These are phyloP conservation scores for Edolisoma coerulescens DNA, from an alignment of 2,113 vertebrate genomes.

Conservation along the genomic window DNA sequence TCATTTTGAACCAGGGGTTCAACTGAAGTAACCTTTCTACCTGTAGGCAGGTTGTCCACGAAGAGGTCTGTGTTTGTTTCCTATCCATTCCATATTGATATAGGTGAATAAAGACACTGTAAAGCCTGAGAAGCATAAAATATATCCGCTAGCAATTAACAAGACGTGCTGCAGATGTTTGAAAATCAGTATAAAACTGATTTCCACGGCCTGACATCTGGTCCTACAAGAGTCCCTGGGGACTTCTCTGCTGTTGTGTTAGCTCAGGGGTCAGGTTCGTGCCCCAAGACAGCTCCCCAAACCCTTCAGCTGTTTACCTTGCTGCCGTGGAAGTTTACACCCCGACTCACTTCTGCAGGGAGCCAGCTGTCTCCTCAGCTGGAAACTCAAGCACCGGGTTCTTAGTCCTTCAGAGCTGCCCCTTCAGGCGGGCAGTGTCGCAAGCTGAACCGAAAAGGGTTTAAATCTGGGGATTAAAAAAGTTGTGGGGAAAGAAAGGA, in stretches of 20 bases:
- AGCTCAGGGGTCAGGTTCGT: neutral
- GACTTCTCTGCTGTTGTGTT: neutral
- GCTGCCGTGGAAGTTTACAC: neutral
- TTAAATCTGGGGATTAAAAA: neutral
- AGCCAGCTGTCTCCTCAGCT: neutral
- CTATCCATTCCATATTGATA: neutral
- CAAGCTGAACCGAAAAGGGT: accelerated
- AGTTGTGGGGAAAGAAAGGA: neutral
- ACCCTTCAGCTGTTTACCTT: neutral
- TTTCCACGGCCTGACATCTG: neutral
- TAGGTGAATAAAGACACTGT: neutral
- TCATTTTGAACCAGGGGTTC: neutral
- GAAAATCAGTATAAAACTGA: neutral
- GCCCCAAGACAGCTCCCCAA: neutral
- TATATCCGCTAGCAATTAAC: neutral
- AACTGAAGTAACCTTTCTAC: neutral
- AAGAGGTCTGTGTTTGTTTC: neutral
- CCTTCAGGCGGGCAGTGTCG: neutral
- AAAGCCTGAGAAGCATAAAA: neutral
- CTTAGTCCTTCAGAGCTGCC: neutral
- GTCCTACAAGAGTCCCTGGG: neutral
- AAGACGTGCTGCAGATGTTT: neutral
- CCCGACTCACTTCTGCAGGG: neutral
- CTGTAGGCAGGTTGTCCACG: neutral
- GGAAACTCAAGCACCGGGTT: neutral